Evolutionary conservation across 2,888 invertebrate genomes (phyloP).

Genomic region (Aphidoletes aphidimyza): DNA sequence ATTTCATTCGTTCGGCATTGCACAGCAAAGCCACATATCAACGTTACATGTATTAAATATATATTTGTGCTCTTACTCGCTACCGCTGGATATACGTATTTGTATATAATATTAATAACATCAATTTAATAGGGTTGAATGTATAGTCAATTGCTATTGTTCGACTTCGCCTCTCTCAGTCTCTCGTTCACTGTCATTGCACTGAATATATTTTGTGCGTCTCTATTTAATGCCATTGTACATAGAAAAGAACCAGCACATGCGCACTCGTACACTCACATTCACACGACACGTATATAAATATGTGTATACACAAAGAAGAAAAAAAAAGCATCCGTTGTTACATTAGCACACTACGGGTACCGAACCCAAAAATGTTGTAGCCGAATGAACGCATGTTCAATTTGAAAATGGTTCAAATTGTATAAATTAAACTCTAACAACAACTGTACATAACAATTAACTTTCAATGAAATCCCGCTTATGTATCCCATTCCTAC

Average conservation of each 20-base stretch:
- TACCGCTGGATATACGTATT: slow-evolving; percentile 8
- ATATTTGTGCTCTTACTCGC: neutral
- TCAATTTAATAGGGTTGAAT: slow-evolving; percentile 33
- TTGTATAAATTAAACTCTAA: slow-evolving; percentile 52
- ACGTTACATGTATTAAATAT: neutral
- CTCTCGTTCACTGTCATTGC: neutral
- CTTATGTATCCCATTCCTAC: neutral
- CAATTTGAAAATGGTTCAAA: slow-evolving; percentile 54
- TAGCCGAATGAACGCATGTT: slow-evolving; percentile 31
- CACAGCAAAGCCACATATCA: neutral
- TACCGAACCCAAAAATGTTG: neutral
- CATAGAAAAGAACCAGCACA: slow-evolving; percentile 29
- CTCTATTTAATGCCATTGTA: slow-evolving; percentile 10
- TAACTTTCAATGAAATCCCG: slow-evolving; percentile 49
- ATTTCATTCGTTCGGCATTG: neutral
- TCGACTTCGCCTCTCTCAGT: neutral
- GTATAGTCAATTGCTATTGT: slow-evolving; percentile 41
- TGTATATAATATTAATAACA: slow-evolving; percentile 50
- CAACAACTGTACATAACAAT: slow-evolving; percentile 53
- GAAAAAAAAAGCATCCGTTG: neutral
- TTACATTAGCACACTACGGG: neutral
- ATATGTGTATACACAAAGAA: neutral
- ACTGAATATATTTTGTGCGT: neutral
- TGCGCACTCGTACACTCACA: neutral
- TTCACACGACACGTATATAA: too few relatives aligned